These are phyloP conservation scores for Mongoloraphidia duomilia DNA, from an alignment of 2,888 invertebrate species.

Conservation along the genomic window DNA sequence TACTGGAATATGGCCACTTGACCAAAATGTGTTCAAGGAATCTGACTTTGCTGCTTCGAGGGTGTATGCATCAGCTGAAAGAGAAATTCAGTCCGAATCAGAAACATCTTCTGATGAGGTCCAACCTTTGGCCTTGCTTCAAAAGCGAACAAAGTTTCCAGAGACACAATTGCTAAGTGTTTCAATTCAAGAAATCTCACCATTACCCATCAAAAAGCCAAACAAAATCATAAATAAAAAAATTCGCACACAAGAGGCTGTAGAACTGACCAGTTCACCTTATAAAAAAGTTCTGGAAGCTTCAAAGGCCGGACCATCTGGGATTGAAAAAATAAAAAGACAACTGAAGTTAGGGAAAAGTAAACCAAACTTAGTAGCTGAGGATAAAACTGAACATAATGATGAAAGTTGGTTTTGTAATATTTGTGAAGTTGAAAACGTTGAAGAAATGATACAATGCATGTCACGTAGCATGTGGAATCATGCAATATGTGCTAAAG, in stretches of 20 bases:
- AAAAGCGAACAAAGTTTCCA: no score
- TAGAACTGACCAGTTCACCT: slow-evolving; percentile 7
- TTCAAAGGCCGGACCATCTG: no score
- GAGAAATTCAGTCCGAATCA: no score
- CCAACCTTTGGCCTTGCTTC: no score
- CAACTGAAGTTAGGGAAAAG: no score
- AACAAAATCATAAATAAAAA: background rate
- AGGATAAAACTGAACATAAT: background rate
- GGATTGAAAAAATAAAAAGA: no score
- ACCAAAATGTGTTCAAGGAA: slow-evolving; percentile 11
- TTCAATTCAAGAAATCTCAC: slow-evolving; percentile 8
- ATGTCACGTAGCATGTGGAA: background rate
- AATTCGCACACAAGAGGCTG: slow-evolving; percentile 6
- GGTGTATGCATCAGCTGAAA: no score
- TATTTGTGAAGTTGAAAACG: background rate
- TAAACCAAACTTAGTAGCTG: no score
- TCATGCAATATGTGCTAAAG: background rate
- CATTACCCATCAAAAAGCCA: slow-evolving; percentile 1
- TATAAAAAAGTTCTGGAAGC: slow-evolving; percentile 2
- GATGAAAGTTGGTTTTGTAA: background rate
- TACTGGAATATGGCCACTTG: slow-evolving; percentile 13
- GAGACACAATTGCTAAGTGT: background rate
- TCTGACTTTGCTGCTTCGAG: slow-evolving; percentile 11
- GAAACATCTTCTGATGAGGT: slow-evolving; percentile 6
- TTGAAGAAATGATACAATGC: background rate